Conservation (phyloP, 1,140 invertebrate species). For the Campodea augens region DNA sequence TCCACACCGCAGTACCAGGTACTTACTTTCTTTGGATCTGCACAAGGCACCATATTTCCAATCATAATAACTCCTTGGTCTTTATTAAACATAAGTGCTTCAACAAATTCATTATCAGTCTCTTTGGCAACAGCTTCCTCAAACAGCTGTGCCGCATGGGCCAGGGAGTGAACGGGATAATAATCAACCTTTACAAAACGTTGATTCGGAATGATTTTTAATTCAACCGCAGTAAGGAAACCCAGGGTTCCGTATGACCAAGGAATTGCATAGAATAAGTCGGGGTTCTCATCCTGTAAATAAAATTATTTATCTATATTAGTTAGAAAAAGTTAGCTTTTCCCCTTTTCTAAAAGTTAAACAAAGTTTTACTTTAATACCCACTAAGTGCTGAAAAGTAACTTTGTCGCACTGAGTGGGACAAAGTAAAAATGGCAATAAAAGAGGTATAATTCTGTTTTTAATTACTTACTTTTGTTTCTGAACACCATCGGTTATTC, state of each 20-base stretch:
- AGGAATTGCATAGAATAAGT: conserved; percentile 55
- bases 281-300: conserved; percentile 40
- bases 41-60: conserved; percentile 36
- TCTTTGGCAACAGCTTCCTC: conserved; percentile 28
- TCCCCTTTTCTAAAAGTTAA: no score
- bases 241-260: conserved; percentile 75
- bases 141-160: conserved; percentile 30
- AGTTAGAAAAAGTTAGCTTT: no score
- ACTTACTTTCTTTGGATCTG: conserved; percentile 37
- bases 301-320: no score
- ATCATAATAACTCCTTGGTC: conserved; percentile 54
- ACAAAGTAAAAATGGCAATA: no score
- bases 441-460: no score
- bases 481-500: no score
- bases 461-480: no score
- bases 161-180: conserved; percentile 33
- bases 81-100: conserved; percentile 43
- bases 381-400: no score
- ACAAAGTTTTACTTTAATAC: no score
- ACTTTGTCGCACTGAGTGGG: no score
- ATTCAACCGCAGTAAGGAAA: conserved; percentile 57
- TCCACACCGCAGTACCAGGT: no score
- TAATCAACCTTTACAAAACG: conserved; percentile 48
- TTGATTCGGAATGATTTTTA: conserved; percentile 49
- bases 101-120: conserved; percentile 49